Percentiles rank a stretch among this genome's conserved stretches.
Evolutionary conservation across 2,797 vertebrate species (phyloP).

Genomic region (Thalassophryne amazonica): DNA sequence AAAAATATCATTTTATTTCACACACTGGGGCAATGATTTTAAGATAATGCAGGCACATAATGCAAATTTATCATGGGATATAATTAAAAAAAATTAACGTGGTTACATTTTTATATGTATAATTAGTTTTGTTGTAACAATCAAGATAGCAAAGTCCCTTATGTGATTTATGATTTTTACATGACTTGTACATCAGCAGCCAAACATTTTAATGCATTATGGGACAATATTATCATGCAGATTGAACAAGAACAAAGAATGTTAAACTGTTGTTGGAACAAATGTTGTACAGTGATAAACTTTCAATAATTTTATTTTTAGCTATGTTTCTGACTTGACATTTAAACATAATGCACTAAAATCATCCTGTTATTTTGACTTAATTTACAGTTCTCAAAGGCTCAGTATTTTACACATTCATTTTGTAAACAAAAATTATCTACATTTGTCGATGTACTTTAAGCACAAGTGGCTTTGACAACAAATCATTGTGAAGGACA

Average conservation of each 20-base stretch:
- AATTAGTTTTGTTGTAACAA: conserved; percentile 45
- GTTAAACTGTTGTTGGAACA: conserved; percentile 48
- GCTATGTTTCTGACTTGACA: conserved; percentile 19
- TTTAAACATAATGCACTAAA: conserved; percentile 37
- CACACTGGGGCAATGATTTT: conserved; percentile 66
- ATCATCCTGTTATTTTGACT: conserved; percentile 20
- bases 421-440: conserved; percentile 3
- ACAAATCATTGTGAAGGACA: conserved; percentile 30
- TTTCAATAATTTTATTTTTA: conserved; percentile 41
- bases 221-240: conserved; percentile 59
- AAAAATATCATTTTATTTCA: conserved; percentile 69
- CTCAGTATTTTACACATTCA: conserved; percentile 29
- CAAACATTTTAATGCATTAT: conserved; percentile 54
- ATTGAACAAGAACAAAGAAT: conserved; percentile 49
- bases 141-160: conserved; percentile 45
- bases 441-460: too few relatives aligned
- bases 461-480: conserved; percentile 12
- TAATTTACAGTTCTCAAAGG: conserved; percentile 39
- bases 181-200: conserved; percentile 56
- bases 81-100: conserved; percentile 63
- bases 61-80: conserved; percentile 56
- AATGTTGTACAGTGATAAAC: conserved; percentile 39
- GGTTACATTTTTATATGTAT: conserved; percentile 54
- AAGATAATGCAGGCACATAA: conserved; percentile 69
- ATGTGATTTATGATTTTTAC: conserved; percentile 50